Conservation (phyloP, 2,113 vertebrate species). For the Nipponia nippon region DNA sequence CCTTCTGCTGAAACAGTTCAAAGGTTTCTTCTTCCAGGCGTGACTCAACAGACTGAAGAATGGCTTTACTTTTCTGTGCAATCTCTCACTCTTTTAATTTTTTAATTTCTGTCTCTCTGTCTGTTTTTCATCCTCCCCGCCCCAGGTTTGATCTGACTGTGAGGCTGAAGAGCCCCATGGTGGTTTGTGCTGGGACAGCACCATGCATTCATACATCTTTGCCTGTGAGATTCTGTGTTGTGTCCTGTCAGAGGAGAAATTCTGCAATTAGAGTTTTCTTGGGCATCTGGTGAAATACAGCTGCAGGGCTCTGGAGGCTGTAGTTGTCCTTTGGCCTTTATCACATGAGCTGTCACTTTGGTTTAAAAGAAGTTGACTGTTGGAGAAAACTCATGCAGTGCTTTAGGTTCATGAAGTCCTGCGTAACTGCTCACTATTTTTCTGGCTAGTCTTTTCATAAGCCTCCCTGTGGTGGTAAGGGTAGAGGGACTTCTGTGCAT, state of each 20-base stretch:
- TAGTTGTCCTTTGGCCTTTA: neutral
- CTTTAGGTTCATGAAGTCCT: neutral
- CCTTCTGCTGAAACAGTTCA: neutral
- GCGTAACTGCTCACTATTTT: neutral
- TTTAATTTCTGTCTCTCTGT: neutral
- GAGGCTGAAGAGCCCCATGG: constrained; percentile 71
- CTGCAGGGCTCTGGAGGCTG: neutral
- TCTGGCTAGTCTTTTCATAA: neutral
- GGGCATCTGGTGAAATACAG: neutral
- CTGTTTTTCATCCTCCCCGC: neutral
- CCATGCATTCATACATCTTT: constrained; percentile 64
- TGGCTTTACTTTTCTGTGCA: neutral
- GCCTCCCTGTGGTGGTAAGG: neutral
- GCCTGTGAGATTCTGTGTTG: constrained; percentile 46
- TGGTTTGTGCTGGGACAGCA: constrained; percentile 68
- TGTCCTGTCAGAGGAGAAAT: neutral
- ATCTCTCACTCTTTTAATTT: neutral
- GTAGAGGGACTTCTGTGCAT: neutral
- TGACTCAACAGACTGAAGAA: neutral
- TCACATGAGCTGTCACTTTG: neutral
- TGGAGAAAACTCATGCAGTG: neutral
- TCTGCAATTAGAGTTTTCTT: neutral
- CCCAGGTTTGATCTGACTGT: constrained; percentile 67
- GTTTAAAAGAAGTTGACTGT: neutral
- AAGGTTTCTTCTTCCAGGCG: neutral